Percentiles rank a stretch among this genome's conserved stretches.
phyloP scores from a whole-genome alignment of 1,140 invertebrate genomes.

The Andricus grossulariae region DNA sequence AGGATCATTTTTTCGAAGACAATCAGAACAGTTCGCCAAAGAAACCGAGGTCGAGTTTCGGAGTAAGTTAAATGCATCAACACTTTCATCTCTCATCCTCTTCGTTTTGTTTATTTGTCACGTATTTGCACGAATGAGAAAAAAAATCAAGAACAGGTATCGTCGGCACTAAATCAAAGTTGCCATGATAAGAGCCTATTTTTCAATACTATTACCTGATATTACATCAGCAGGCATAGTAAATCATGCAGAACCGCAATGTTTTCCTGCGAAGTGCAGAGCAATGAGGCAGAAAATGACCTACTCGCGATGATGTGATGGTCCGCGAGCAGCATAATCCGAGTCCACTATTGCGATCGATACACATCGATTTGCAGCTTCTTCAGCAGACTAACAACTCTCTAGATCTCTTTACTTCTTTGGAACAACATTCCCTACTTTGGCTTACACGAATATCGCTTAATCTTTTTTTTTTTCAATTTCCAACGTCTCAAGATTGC shows the following conservation, averaged over 20 bases:
- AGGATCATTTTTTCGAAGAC: no score
- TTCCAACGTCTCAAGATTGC: not conserved
- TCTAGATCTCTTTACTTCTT: constrained; percentile 25
- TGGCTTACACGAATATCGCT: constrained; percentile 13
- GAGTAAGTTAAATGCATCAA: no score
- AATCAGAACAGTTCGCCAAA: no score
- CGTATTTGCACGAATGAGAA: not conserved
- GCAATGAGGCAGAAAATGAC: constrained; percentile 19
- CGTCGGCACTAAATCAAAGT: not conserved
- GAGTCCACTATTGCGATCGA: constrained; percentile 11
- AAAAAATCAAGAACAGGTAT: not conserved
- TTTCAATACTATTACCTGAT: constrained; percentile 2
- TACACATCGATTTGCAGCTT: constrained; percentile 19
- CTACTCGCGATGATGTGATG: not conserved
- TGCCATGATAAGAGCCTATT: not conserved
- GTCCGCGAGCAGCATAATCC: not conserved
- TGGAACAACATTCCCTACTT: constrained; percentile 2
- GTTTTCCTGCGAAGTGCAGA: not conserved
- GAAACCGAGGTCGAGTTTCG: no score
- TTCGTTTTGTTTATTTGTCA: no score
- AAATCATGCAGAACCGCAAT: constrained; percentile 1
- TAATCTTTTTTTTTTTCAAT: constrained; percentile 8
- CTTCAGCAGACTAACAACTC: constrained; percentile 9
- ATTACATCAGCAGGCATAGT: constrained; percentile 8
- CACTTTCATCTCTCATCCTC: no score